Conservation (phyloP, 1,140 invertebrate species). For the Halotydeus destructor region DNA sequence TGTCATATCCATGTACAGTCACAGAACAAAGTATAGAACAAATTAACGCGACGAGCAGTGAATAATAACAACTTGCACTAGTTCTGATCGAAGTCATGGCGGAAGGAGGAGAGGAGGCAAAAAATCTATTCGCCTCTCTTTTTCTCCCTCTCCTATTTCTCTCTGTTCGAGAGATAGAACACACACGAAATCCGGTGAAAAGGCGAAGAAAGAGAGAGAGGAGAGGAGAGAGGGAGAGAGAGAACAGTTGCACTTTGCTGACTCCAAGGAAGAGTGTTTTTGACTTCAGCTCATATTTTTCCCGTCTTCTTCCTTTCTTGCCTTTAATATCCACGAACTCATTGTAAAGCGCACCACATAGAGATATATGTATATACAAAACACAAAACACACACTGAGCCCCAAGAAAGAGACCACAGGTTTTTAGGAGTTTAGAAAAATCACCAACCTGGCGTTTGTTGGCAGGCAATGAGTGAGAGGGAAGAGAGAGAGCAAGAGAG, state of each 20-base stretch:
- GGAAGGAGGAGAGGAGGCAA: neutral
- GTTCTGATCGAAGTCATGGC: neutral
- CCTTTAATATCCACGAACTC: neutral
- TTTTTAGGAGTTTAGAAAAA: neutral
- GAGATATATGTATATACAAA: too few relatives aligned
- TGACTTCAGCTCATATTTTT: neutral
- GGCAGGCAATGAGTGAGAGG: neutral
- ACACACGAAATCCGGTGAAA: neutral
- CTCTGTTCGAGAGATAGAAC: neutral
- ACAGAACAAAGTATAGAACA: neutral
- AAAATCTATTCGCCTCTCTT: too few relatives aligned
- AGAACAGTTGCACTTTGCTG: neutral
- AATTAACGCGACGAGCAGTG: neutral
- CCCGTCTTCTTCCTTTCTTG: neutral
- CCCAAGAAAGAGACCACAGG: neutral
- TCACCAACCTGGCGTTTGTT: neutral
- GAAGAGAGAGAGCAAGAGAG: neutral
- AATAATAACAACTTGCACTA: neutral
- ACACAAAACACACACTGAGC: neutral
- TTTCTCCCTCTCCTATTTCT: too few relatives aligned
- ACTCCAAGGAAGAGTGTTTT: neutral
- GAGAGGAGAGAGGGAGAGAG: neutral
- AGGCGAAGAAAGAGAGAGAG: neutral
- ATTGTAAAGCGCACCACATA: neutral
- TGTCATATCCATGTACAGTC: conserved; percentile 5